phyloP scores from a whole-genome alignment of 1,140 invertebrate species.

The Solen grandis region DNA sequence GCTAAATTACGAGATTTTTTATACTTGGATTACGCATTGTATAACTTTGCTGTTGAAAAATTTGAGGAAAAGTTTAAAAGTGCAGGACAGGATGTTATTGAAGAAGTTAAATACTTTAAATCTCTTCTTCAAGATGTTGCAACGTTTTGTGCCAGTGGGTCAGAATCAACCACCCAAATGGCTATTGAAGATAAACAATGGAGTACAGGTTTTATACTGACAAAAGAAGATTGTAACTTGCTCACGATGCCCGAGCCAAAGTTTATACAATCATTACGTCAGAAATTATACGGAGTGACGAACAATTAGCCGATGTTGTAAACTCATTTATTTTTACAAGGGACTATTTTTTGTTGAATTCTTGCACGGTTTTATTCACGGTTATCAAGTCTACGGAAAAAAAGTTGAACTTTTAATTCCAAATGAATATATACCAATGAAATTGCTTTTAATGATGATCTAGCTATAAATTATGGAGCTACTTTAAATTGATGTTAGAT shows the following conservation, averaged over 20 bases:
- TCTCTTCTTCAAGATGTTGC: constrained; percentile 1
- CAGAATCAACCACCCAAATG: neutral
- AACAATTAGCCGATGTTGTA: neutral
- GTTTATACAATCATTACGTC: constrained; percentile 33
- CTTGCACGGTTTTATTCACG: too few species aligned
- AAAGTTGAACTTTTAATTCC: too few species aligned
- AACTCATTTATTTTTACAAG: too few species aligned
- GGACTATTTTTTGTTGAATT: too few species aligned
- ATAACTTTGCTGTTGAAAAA: constrained; percentile 44
- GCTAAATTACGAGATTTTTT: constrained; percentile 31
- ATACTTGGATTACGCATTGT: constrained; percentile 57
- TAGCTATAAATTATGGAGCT: too few species aligned
- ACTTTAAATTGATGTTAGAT: too few species aligned
- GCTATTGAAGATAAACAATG: constrained; percentile 3
- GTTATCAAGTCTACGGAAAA: too few species aligned
- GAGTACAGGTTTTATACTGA: constrained; percentile 27
- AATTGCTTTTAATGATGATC: too few species aligned
- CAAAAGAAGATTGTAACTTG: constrained; percentile 14
- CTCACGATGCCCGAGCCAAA: constrained; percentile 24
- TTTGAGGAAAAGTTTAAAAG: constrained; percentile 38
- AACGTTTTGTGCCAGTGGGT: constrained; percentile 42
- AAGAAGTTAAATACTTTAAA: constrained; percentile 55
- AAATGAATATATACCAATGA: too few species aligned
- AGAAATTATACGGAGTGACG: constrained; percentile 13
- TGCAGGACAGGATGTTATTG: constrained; percentile 42